These are phyloP conservation scores for Brachyptera putata DNA, from an alignment of 2,888 invertebrate genomes.

Conservation along the genomic window DNA sequence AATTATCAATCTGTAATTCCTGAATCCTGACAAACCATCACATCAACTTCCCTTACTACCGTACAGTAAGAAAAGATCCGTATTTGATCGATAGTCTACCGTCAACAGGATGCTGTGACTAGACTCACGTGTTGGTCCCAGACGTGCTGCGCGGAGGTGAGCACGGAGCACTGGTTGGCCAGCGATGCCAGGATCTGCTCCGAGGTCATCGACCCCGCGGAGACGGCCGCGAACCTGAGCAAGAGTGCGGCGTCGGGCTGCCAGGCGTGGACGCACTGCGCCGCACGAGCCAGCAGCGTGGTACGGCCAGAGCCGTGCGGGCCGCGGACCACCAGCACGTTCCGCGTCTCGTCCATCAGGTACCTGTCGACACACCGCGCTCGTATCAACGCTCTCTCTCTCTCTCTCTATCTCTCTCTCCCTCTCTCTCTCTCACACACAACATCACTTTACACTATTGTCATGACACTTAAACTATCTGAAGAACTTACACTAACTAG, in stretches of 20 bases:
- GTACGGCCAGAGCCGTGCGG: slow-evolving; percentile 82
- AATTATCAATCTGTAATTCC: too few species aligned
- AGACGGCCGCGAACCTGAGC: slow-evolving; percentile 60
- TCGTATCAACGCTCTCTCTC: too few species aligned
- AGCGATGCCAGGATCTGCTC: slow-evolving; percentile 70
- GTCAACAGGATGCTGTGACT: too few species aligned
- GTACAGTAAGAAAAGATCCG: too few species aligned
- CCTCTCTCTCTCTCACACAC: too few species aligned
- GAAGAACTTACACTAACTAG: too few species aligned
- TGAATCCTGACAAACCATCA: too few species aligned
- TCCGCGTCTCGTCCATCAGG: slow-evolving; percentile 54
- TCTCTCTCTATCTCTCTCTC: too few species aligned
- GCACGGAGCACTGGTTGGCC: slow-evolving; percentile 67
- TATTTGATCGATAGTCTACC: too few species aligned
- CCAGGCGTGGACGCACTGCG: slow-evolving; percentile 47
- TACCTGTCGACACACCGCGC: slow-evolving; percentile 62
- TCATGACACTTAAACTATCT: too few species aligned
- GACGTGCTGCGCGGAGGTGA: slow-evolving; percentile 62
- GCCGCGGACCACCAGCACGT: slow-evolving; percentile 69
- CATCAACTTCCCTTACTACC: too few species aligned
- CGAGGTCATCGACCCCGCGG: slow-evolving; percentile 61
- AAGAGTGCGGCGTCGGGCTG: slow-evolving; percentile 41
- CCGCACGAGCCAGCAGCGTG: slow-evolving; percentile 68
- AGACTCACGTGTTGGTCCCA: slow-evolving; percentile 57
- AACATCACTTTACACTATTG: too few species aligned